Evolutionary conservation across 2,797 vertebrate genomes (phyloP), one percentile per base, ranked within the genome.

Genomic region (Phyllotis vaccarum): DNA sequence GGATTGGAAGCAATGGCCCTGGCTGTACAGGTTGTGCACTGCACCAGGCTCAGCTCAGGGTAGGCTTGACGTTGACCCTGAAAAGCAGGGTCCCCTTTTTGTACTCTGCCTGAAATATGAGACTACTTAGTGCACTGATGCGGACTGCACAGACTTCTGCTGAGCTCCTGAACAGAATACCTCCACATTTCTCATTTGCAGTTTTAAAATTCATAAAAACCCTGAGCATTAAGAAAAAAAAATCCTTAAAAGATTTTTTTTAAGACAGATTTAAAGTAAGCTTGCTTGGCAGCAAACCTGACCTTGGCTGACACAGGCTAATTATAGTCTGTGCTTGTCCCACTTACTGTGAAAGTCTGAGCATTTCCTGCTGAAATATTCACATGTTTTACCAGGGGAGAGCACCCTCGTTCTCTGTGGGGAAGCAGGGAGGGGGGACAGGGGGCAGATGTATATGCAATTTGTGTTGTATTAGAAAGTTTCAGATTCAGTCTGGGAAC

Each of bases 281-380:
- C 72, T 94, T 43, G 12, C 9, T 62, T 79, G 81, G 52, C 82
- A 81, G 76, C 79, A 91, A 86, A 93, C 62, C 85, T 79, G 92
- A 95, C 82, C 88, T 96, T 76, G 75, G 46, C 87, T 75, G 81
- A 94, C 76, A 68, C 9, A 90, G 56, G 54, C 88, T 87, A 88
- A 92, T 82, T 83, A 79, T 62, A 43, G 56, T 80, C 72, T 76
- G 85, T 31, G 88, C 66, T 83, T 90, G 64, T 58, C 37, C 88
- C 16, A 46, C 58, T 83, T 40, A 31, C 82, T 82, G 74, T 58
- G 79, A 86, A 34, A 64, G 70, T 24, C 40, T 19, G 7, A 49
- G 16, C 40, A 24, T 95, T 91, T 94, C 75, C 93, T 90, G 40
- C 43, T 31, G 91, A 86, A 93, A 78, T 43, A 49, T 10, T 43